These are phyloP conservation scores for Drosophila micromelanica DNA, from an alignment of 1,140 invertebrate genomes.

Conservation along the genomic window DNA sequence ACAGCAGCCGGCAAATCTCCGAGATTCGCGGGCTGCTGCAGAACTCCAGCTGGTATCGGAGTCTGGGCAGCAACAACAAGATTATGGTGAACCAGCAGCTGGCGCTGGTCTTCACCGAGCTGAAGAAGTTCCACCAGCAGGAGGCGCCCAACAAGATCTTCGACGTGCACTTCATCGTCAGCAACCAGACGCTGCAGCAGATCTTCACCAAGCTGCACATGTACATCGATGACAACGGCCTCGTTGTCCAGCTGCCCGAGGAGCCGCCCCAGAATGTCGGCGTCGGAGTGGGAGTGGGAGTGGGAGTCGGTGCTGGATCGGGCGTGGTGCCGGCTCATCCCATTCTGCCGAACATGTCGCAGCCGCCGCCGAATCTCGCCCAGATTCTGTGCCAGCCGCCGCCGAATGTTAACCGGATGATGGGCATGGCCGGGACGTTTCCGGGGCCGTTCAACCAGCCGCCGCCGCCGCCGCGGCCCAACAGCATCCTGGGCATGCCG, in stretches of 20 bases:
- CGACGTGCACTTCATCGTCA: conserved; percentile 85
- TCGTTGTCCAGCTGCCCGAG: conserved; percentile 85
- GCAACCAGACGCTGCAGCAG: conserved; percentile 85
- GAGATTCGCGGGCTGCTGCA: conserved; percentile 87
- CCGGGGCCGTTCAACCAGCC: conserved; percentile 76
- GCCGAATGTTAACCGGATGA: conserved; percentile 53
- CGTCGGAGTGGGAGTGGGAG: background rate
- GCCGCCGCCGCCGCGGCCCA: conserved; percentile 40
- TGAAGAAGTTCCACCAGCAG: conserved; percentile 86
- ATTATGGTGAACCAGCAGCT: conserved; percentile 88
- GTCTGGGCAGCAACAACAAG: conserved; percentile 88
- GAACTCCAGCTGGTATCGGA: conserved; percentile 88
- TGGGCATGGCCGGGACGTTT: conserved; percentile 57
- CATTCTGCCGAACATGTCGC: conserved; percentile 61
- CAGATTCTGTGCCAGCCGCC: conserved; percentile 71
- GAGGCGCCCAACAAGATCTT: conserved; percentile 85
- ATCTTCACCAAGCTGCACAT: conserved; percentile 86
- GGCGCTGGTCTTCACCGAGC: conserved; percentile 86
- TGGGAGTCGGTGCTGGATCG: too few relatives aligned
- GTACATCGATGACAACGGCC: conserved; percentile 85
- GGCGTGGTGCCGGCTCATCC: conserved; percentile 8
- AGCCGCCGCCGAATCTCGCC: conserved; percentile 61
- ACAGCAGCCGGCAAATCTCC: conserved; percentile 73
- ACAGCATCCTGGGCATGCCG: conserved; percentile 61
- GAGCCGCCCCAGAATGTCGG: conserved; percentile 33